phyloP scores from a whole-genome alignment of 2,113 vertebrate species.

The Dicrurus megarhynchus region DNA sequence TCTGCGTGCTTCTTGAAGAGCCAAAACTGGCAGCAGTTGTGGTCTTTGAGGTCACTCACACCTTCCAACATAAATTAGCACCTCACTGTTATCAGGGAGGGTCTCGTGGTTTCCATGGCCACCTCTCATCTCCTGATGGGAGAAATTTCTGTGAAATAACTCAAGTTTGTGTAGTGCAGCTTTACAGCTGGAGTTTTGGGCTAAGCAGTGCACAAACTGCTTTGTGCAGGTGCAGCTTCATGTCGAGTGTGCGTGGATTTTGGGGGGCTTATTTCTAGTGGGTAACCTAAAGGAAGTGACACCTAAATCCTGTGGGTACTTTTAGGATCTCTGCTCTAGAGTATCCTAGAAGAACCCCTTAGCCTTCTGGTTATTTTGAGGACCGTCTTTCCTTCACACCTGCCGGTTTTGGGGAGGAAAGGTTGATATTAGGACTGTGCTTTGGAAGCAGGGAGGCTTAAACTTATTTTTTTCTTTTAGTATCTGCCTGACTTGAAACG shows the following conservation, averaged over 20 bases:
- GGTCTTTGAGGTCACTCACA: rapidly evolving
- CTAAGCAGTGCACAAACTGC: neutral
- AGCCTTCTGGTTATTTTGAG: neutral
- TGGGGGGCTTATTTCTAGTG: neutral
- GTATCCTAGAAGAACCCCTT: neutral
- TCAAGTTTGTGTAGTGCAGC: neutral
- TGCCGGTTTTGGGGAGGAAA: rapidly evolving
- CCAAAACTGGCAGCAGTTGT: neutral
- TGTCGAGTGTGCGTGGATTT: neutral
- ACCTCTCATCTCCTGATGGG: neutral
- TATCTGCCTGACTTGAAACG: neutral
- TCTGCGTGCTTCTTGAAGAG: neutral
- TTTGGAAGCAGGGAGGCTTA: neutral
- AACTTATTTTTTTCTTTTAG: neutral
- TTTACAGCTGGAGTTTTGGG: neutral
- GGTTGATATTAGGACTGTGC: neutral
- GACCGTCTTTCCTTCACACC: neutral
- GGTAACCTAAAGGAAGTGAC: neutral
- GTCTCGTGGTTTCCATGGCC: neutral
- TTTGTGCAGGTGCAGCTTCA: neutral
- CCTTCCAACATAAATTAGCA: neutral
- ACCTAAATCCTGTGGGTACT: neutral
- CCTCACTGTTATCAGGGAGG: neutral
- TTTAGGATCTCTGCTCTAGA: neutral
- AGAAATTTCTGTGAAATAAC: neutral